Conservation (phyloP, 35 echinoderm and acorn worm genomes). For the Amphiura filiformis region DNA sequence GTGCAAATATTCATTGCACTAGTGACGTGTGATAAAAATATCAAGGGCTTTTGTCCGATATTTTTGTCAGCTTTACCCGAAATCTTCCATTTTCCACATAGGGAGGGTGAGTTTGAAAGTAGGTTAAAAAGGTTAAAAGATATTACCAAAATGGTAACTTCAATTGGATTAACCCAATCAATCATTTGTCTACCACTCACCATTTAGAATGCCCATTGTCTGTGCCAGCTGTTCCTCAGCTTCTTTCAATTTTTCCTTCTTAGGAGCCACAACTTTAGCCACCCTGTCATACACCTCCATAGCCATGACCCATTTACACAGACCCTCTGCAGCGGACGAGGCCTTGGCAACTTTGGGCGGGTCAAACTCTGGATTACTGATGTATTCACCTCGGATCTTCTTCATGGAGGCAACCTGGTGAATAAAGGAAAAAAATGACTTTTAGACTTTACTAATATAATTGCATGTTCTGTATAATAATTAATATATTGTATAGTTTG, state of each 20-base stretch:
- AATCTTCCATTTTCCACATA: too few relatives aligned
- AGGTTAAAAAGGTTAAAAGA: too few relatives aligned
- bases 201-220: slow-evolving; percentile 95
- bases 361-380: slow-evolving; percentile 94
- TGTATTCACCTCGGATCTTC: slow-evolving; percentile 90
- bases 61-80: too few relatives aligned
- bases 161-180: too few relatives aligned
- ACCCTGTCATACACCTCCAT: slow-evolving; percentile 98
- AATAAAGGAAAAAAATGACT: neutral
- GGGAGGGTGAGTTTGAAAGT: too few relatives aligned
- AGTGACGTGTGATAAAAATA: too few relatives aligned
- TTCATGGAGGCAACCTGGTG: slow-evolving; percentile 84
- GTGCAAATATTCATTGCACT: too few relatives aligned
- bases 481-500: too few relatives aligned
- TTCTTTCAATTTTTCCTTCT: slow-evolving; percentile 95
- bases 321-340: slow-evolving; percentile 86
- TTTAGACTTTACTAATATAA: neutral
- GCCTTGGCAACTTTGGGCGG: slow-evolving; percentile 92
- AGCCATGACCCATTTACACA: slow-evolving; percentile 87
- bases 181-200: too few relatives aligned
- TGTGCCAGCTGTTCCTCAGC: slow-evolving; percentile 75
- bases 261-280: slow-evolving; percentile 96
- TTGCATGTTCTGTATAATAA: too few relatives aligned
- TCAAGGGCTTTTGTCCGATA: too few relatives aligned
- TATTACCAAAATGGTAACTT: too few relatives aligned